Percentiles rank a stretch among this genome's conserved stretches.
phyloP scores from a whole-genome alignment of 2,888 invertebrate species.

The Andrena minutula region DNA sequence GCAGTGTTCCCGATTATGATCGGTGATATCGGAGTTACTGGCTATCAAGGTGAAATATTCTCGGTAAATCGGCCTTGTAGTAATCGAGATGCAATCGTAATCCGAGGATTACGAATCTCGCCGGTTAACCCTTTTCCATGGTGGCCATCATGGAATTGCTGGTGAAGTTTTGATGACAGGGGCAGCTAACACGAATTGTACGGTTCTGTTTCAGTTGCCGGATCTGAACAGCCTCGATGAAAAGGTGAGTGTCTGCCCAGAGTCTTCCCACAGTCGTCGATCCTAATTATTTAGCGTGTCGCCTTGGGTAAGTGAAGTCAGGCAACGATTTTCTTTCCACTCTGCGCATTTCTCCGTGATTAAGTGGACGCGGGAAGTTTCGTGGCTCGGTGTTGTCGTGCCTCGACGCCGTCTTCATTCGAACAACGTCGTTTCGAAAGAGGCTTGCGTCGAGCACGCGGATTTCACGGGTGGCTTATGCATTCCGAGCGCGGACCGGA shows the following conservation, averaged over 20 bases:
- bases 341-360: too few species aligned
- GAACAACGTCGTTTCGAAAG: not conserved
- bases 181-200: not conserved
- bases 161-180: not conserved
- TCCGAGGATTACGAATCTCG: not conserved
- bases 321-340: not conserved
- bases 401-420: not conserved
- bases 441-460: not conserved
- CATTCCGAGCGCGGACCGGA: conserved; percentile 39
- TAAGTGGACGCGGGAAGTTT: not conserved
- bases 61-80: not conserved
- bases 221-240: conserved; percentile 82
- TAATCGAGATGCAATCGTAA: not conserved
- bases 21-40: too few species aligned
- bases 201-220: conserved; percentile 77
- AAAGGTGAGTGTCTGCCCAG: conserved; percentile 78
- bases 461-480: conserved; percentile 47
- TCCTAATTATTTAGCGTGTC: conserved; percentile 1
- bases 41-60: not conserved
- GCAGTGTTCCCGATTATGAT: not conserved
- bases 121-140: not conserved
- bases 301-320: conserved; percentile 38
- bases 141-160: not conserved
- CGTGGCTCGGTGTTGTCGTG: not conserved
- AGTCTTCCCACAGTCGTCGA: not conserved